A percentile compares a stretch with the other conserved stretches of the same genome.
Evolutionary conservation across 1,140 invertebrate genomes (phyloP).

Genomic region (Rhynchophorus ferrugineus): DNA sequence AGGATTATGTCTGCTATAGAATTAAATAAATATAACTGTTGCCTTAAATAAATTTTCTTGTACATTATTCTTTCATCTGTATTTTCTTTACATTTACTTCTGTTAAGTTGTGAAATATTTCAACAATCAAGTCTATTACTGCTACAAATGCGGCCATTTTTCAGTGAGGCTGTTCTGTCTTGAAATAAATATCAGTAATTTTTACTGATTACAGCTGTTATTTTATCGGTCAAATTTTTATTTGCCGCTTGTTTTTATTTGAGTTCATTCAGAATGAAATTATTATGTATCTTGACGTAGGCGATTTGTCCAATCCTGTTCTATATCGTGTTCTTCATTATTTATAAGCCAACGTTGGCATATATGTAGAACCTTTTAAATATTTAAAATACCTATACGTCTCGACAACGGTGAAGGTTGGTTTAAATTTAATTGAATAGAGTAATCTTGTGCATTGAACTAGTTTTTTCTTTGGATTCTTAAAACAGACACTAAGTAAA

Average conservation of each 20-base stretch:
- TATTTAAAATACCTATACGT: not conserved
- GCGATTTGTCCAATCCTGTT: no score
- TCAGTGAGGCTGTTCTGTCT: not conserved
- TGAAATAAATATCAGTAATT: not conserved
- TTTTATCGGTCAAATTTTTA: no score
- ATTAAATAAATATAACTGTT: no score
- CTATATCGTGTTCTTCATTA: not conserved
- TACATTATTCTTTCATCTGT: not conserved
- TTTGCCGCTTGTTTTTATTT: no score
- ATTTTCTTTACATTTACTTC: not conserved
- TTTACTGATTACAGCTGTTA: not conserved
- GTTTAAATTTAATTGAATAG: no score
- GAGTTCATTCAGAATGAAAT: no score
- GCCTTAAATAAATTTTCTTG: not conserved
- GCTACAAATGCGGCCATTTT: not conserved
- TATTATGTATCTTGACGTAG: no score
- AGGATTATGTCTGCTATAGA: no score
- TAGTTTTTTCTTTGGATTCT: no score
- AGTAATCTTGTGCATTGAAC: no score
- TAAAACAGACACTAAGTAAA: no score
- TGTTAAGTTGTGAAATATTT: not conserved
- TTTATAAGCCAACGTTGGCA: not conserved
- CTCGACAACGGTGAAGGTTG: no score
- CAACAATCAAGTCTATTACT: not conserved
- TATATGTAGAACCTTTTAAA: not conserved